Evolutionary conservation across 2,888 invertebrate genomes (phyloP).

Genomic region (Erebia aethiops): DNA sequence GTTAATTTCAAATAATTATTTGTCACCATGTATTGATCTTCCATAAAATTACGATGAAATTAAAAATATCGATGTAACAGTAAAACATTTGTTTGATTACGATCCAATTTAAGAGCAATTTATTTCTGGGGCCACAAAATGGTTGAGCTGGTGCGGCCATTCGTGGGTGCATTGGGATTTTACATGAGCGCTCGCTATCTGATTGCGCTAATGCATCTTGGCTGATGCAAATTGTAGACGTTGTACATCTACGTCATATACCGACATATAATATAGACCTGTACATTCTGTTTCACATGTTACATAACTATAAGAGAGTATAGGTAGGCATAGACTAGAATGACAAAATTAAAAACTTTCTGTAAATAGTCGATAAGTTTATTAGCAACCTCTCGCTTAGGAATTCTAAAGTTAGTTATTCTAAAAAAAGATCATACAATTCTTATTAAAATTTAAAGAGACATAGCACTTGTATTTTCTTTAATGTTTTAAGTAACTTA

Average conservation of each 20-base stretch:
- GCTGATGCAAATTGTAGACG: conserved; percentile 18
- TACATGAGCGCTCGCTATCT: conserved; percentile 5
- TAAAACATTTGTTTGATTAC: conserved; percentile 70
- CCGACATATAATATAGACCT: neutral
- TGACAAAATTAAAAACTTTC: too few relatives aligned
- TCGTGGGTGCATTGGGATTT: conserved; percentile 21
- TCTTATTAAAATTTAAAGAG: neutral
- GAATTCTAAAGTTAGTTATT: too few relatives aligned
- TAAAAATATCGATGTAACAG: conserved; percentile 83
- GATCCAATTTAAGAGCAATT: conserved; percentile 12
- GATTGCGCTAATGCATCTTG: conserved; percentile 29
- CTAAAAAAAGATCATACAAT: too few relatives aligned
- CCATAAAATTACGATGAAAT: conserved; percentile 84
- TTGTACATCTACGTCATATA: neutral
- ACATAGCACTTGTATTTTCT: neutral
- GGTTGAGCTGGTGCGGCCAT: neutral
- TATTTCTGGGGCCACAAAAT: conserved; percentile 1
- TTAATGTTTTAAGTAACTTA: too few relatives aligned
- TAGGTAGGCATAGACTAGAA: too few relatives aligned
- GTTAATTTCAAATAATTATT: conserved; percentile 79
- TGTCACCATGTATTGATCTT: conserved; percentile 83
- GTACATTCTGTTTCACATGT: neutral
- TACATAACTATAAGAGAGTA: too few relatives aligned
- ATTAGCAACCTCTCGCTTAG: too few relatives aligned
- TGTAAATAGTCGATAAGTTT: too few relatives aligned